These are phyloP conservation scores for Gambelia wislizenii DNA, from an alignment of 2,797 vertebrate species.

Conservation along the genomic window DNA sequence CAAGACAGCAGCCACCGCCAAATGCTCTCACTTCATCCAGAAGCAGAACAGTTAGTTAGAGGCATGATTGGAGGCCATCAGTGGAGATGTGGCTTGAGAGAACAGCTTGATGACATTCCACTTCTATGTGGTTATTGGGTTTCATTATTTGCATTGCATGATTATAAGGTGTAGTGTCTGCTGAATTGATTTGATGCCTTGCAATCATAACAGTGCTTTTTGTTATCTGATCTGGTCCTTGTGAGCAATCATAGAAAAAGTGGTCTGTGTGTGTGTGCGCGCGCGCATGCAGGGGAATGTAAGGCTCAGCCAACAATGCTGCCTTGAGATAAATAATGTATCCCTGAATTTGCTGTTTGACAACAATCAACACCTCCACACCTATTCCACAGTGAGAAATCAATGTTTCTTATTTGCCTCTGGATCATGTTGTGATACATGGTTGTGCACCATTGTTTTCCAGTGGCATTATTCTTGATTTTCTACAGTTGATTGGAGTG, in stretches of 20 bases:
- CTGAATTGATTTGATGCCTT: conserved; percentile 60
- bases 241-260: conserved; percentile 38
- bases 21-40: not conserved
- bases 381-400: conserved; percentile 8
- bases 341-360: conserved; percentile 18
- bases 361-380: conserved; percentile 36
- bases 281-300: too few relatives aligned
- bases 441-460: conserved; percentile 22
- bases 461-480: conserved; percentile 39
- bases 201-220: conserved; percentile 48
- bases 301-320: not conserved
- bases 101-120: conserved; percentile 57
- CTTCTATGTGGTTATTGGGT: conserved; percentile 45
- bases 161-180: conserved; percentile 62
- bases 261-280: too few relatives aligned
- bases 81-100: conserved; percentile 28
- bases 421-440: not conserved
- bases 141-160: conserved; percentile 67
- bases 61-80: conserved; percentile 36
- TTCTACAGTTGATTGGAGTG: conserved; percentile 27
- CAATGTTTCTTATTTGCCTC: conserved; percentile 36
- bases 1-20: not conserved
- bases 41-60: conserved; percentile 31
- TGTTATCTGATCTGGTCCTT: conserved; percentile 62
- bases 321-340: conserved; percentile 29